Base-by-base conservation (phyloP, 2,113 vertebrate genomes). In the Eurystomus gularis region DNA sequence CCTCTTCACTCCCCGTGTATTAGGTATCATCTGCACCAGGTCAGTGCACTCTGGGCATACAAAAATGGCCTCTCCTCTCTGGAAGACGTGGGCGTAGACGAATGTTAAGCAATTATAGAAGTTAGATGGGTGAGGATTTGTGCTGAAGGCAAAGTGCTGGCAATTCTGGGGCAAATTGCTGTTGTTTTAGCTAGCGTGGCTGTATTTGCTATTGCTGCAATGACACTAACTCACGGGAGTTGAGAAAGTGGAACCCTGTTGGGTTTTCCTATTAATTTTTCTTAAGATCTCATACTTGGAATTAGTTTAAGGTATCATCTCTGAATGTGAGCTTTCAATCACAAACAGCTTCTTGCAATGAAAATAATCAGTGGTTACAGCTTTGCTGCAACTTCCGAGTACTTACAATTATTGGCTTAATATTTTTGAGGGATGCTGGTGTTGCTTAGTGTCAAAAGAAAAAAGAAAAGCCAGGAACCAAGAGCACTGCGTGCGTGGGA, bases 1-100 rank as follows among this genome's bases (percentile, higher is more conserved):
- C 16, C 49, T 24, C n/a, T 55, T 40, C 65, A 46, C 42, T 72
- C 31, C 62, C 17, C 9, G 2, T 0, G 0, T 6, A 3, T 1
- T 19, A 11, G 2, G 3, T 20, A 75, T 14, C 24, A 16, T 8
- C 39, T 39, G 23, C 7, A 12, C 46, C 17, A n/a, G 78, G 31
- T 24, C 28, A 35, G 25, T 4, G 40, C 3, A 1, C 60, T 72
- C n/a, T 24, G 12, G 31, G 61, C 37, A 5, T 0, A 39, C 31
- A 15, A 21, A 18, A 86, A 35, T 2, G 25, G 52, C 25, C 51
- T 66, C 62, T 85, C 28, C 85, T 54, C 17, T 7, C 42, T 31
- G 61, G 21, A 49, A 52, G 33, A 16, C 65, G 21, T 13, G 46
- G 20, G 51, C 68, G 37, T 11, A 9, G 37, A 44, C 71, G 33